Evolutionary conservation across 2,888 invertebrate genomes (phyloP), one percentile per base, ranked within the genome.

Genomic region (Fragum sueziense): DNA sequence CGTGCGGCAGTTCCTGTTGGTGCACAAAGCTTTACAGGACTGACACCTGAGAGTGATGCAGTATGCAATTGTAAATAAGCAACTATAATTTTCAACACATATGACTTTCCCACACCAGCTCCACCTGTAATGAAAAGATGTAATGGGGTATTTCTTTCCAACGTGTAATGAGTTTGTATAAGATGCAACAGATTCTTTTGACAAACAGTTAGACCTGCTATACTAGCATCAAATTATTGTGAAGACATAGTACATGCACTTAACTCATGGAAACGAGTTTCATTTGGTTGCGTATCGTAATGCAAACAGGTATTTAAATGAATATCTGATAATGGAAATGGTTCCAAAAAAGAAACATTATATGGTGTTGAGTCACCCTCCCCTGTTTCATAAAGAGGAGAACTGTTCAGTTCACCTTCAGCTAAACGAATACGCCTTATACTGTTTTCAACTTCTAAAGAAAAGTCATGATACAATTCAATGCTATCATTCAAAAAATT

Each of bases 1-100:
- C 52, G 14, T n/a, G 52, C 52, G 6, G 52, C 52, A 41, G 76
- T 82, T 6, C 81, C 83, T 67, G 85, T 82, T 27, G 82, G 85
- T n/a, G 85, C 82, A 75, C 75, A 62, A 20, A 79, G 67, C 41
- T 73, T 54, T 62, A 84, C 77, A 47, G 84, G 80, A 1, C 70
- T 70, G 1, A 17, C 27, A 0, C 74, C 70, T 1, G 25, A 2
- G 7, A 29, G 29, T 27, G 7, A 65, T 34, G 31, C n/a, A 52
- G 68, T 61, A 37, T 59, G 70, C 17, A 69, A n/a, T 52, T 78
- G 62, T 25, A 78, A 70, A 22, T 74, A 65, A 2, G 73, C 69
- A 59, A 78, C 31, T 37, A 78, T 52, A 25, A 71, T 31, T 22
- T 54, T 1, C 11, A 65, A 20, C 22, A 70, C 1, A 25, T 25